phyloP scores from a whole-genome alignment of 1,140 invertebrate genomes.

The Akabosia matsudoensis region DNA sequence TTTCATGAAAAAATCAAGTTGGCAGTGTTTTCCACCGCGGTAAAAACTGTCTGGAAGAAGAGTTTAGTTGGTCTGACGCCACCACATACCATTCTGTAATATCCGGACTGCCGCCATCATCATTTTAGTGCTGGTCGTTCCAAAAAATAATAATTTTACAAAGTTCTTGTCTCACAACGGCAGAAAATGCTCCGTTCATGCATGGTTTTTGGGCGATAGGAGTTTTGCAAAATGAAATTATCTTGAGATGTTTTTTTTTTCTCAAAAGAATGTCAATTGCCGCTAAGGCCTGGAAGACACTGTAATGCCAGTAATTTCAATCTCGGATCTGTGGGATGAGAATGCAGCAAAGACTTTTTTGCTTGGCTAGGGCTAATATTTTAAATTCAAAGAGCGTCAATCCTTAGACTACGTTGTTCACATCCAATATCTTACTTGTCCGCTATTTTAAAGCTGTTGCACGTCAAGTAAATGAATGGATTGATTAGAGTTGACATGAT shows the following conservation, averaged over 20 bases:
- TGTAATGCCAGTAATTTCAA: too few relatives aligned
- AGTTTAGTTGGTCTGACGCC: not conserved
- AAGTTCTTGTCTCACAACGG: not conserved
- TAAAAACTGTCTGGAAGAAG: not conserved
- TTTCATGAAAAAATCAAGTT: not conserved
- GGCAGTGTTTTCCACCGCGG: not conserved
- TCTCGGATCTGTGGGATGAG: too few relatives aligned
- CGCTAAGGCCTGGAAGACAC: too few relatives aligned
- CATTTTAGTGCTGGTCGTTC: not conserved
- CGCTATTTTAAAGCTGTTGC: not conserved
- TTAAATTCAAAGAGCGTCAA: too few relatives aligned
- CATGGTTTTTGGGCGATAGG: too few relatives aligned
- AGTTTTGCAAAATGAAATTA: too few relatives aligned
- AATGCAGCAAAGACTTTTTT: too few relatives aligned
- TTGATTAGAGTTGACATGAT: not conserved
- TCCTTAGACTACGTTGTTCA: too few relatives aligned
- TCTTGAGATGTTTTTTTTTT: too few relatives aligned
- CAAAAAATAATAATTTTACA: not conserved
- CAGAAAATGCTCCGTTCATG: not conserved
- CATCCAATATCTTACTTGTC: not conserved
- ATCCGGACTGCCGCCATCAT: not conserved
- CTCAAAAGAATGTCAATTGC: too few relatives aligned
- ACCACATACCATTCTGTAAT: not conserved
- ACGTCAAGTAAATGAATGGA: not conserved
- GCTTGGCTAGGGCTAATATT: too few relatives aligned